Evolutionary conservation across 2,888 invertebrate species (phyloP).

Genomic region (Fragum sueziense): DNA sequence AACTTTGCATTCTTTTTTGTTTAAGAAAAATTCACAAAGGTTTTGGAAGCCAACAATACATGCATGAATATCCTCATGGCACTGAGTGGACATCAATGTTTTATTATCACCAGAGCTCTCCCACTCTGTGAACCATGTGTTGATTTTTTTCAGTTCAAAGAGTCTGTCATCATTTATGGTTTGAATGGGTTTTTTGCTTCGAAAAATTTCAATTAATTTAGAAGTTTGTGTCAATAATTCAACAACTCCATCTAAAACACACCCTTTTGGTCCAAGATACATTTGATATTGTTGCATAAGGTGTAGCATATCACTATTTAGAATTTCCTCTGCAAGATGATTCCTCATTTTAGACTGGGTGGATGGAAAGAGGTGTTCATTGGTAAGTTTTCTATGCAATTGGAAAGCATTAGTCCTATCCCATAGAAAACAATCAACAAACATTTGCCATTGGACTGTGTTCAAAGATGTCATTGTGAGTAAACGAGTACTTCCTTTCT

Average conservation of each 20-base stretch:
- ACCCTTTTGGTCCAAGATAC: slow-evolving; percentile 32
- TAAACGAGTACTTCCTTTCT: slow-evolving; percentile 27
- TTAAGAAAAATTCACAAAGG: slow-evolving; percentile 33
- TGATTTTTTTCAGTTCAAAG: slow-evolving; percentile 12
- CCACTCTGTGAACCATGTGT: slow-evolving; percentile 22
- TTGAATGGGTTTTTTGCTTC: slow-evolving; percentile 27
- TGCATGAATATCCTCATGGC: slow-evolving; percentile 49
- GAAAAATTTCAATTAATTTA: slow-evolving; percentile 32
- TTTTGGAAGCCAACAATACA: slow-evolving; percentile 49
- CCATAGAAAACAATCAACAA: slow-evolving; percentile 51
- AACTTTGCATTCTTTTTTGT: neutral
- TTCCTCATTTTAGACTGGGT: slow-evolving; percentile 53
- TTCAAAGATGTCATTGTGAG: slow-evolving; percentile 18
- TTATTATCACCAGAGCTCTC: slow-evolving; percentile 4
- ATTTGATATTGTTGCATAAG: slow-evolving; percentile 32
- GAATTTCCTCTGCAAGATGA: slow-evolving; percentile 55
- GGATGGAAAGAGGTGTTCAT: slow-evolving; percentile 49
- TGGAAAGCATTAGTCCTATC: slow-evolving; percentile 46
- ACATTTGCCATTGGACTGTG: slow-evolving; percentile 55
- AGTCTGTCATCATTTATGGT: slow-evolving; percentile 32
- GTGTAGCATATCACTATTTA: slow-evolving; percentile 51
- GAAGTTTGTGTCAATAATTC: slow-evolving; percentile 36
- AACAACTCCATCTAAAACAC: slow-evolving; percentile 38
- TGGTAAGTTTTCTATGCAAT: slow-evolving; percentile 49
- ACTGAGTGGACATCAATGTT: slow-evolving; percentile 44